Percentiles rank a stretch among this genome's conserved stretches.
Conservation (phyloP, 2,888 invertebrate species). For the Dorcus hopei region DNA sequence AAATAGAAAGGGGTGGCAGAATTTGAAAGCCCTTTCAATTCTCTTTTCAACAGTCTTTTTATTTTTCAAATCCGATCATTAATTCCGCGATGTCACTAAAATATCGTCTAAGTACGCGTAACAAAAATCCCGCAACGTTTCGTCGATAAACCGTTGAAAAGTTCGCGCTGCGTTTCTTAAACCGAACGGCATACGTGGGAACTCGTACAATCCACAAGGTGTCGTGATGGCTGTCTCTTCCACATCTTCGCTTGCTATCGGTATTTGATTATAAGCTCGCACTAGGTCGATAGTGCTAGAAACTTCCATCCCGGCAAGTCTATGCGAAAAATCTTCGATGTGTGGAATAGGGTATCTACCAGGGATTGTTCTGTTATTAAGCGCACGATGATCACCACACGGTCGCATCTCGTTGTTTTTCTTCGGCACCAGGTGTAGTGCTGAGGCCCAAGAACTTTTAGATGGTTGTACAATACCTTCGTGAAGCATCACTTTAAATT, state of each 20-base stretch:
- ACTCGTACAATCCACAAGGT: slow-evolving; percentile 26
- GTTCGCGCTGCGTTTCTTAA: slow-evolving; percentile 43
- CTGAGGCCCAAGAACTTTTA: no score
- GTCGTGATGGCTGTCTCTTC: slow-evolving; percentile 17
- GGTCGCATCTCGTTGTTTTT: slow-evolving; percentile 14
- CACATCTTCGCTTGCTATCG: slow-evolving; percentile 31
- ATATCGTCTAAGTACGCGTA: slow-evolving; percentile 16
- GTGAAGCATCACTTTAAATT: no score
- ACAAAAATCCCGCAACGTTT: slow-evolving; percentile 32
- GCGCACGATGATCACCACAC: slow-evolving; percentile 39
- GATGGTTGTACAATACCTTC: no score
- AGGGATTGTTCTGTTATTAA: slow-evolving; percentile 48
- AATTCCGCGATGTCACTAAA: no score
- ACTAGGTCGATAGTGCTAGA: slow-evolving; percentile 38
- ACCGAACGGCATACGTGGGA: slow-evolving; percentile 36
- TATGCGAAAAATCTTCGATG: slow-evolving; percentile 37
- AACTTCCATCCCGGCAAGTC: slow-evolving; percentile 28
- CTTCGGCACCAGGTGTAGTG: no score
- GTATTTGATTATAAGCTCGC: slow-evolving; percentile 43
- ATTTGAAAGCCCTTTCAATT: no score
- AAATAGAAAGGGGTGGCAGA: no score
- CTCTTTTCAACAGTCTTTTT: no score
- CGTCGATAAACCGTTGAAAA: slow-evolving; percentile 42
- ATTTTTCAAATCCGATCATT: no score
- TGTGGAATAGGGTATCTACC: slow-evolving; percentile 44